Evolutionary conservation across 2,797 vertebrate genomes (phyloP), one percentile per base, ranked within the genome.

Genomic region (Poeciliopsis presidionis): DNA sequence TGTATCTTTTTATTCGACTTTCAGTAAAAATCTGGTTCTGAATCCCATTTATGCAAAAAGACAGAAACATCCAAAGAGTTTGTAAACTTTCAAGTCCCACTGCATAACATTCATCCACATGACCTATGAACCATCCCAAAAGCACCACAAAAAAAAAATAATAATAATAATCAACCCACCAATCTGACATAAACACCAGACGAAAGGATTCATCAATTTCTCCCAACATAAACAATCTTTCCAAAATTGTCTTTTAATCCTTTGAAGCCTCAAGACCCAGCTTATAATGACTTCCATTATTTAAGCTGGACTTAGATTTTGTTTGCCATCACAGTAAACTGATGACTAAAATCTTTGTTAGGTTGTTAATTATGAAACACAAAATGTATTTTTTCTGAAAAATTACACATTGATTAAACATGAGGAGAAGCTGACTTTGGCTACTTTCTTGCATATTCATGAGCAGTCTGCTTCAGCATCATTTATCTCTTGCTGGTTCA

Each of bases 141-240:
- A 88, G 81, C 81, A 85, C 85, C 90, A 88, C 72, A 81, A 74
- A 75, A 80, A 16, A 33, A 33, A 33, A 3, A 33, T 2, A 59
- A 8, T 3, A 45, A 45, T 12, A 47, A 33, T 33, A 47, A 22
- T 5, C 72, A 70, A 76, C 79, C 78, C 85, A 80, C 76, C 84
- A 12, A 47, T 88, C 79, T 81, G 81, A 86, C 84, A 87, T 36
- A 75, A 36, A 87, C 79, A 85, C 78, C 74, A 78, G 47, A 45
- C 79, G 49, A 87, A 89, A 91, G 84, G 82, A 90, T 83, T 83
- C 49, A 74, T 73, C 69, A 33, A 41, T 67, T 84, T 89, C 87
- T 82, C 85, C 80, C n/a, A 69, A 69, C 41, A 59, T 11, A 8
- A 2, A 47, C 67, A 57, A n/a, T 78, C 84, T 77, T 79, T 28